Base-by-base conservation (phyloP, 2,113 vertebrate genomes). In the Seriola dumerili region DNA sequence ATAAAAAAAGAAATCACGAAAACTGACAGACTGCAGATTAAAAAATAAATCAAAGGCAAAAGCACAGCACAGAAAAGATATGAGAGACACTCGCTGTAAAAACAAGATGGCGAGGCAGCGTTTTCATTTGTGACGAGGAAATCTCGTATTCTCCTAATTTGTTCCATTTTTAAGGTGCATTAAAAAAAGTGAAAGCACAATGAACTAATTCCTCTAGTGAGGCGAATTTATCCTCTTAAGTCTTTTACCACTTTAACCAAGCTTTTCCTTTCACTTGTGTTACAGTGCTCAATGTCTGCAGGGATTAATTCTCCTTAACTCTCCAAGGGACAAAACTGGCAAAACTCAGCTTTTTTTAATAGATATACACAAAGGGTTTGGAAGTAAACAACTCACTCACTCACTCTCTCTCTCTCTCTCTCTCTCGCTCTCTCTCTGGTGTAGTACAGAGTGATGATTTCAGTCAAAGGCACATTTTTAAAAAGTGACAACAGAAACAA, bases 171-270 rank as follows among this genome's bases (percentile, higher is more conserved):
- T 61, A 65, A 64, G 50, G 71, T 70, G 34, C 23, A 61, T 46
- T 57, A 76, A n/a, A 63, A 29, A 73, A 77, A 57, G 32, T 34
- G 32, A 68, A 84, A 78, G 10, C 78, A 68, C 57, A 66, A 74
- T 74, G 36, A 32, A 42, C 1, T 21, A 12, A 42, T 66, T 73
- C 58, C 10, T 69, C 17, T 40, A 7, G 29, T 55, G 50, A 25
- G 40, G 42, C 3, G 23, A 32, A 9, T 40, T 48, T 40, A 59
- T 72, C 40, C 66, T 23, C 48, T 8, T 16, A 38, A 34, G 44
- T 66, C 25, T 57, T 76, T 29, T 17, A 36, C 4, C 29, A 11
- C 42, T 58, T 50, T 11, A 68, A 55, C 54, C 12, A 55, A 62
- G 62, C 76, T 59, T 57, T 70, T 68, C 29, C 59, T 81, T 74